Base-by-base conservation (phyloP, 2,888 invertebrate species). In the Orthosia gracilis region DNA sequence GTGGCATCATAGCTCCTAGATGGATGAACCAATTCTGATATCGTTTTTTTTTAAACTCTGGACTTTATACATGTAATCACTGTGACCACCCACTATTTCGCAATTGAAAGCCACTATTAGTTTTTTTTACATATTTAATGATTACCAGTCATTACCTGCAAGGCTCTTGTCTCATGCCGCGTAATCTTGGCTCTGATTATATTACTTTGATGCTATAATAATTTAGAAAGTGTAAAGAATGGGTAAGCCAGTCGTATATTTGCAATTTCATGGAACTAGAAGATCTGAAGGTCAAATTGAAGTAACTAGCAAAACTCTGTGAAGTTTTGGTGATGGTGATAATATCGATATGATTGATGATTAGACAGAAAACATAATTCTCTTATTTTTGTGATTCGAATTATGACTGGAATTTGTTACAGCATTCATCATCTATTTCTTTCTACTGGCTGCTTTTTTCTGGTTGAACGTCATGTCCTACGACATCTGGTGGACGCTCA, bases 381-480 rank as follows among this genome's bases (percentile, higher is more conserved):
- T 31, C 13, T 55, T 55, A n/a, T 52, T 52, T 54, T 21, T 21
- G 13, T 21, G 7, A 31, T 31, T 31, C 31, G 31, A 31, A 31
- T 23, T n/a, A 5, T 45, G 45, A 21, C 15, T 61, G 4, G 40
- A 54, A 26, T 45, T 15, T 40, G 13, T 97, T 97, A 49, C 95
- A 98, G 98, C 97, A 0, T 97, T 97, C 88, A 89, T 96, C 65
- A 96, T 97, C 84, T 97, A 98, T 87, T 98, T 97, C 88, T 95
- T 96, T 55, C 95, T 98, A 87, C 93, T 97, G 86, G 96, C 97
- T 0, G 97, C 98, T 0, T 98, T 98, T 92, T 97, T 97, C 81
- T 98, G 98, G 98, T 95, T 98, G 87, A 98, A 98, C 90, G 97
- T 98, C 64, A 98, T 98, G 97, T 97, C 97, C 85, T 98, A 98